phyloP scores from a whole-genome alignment of 1,140 invertebrate species.

The Papilio helenus region DNA sequence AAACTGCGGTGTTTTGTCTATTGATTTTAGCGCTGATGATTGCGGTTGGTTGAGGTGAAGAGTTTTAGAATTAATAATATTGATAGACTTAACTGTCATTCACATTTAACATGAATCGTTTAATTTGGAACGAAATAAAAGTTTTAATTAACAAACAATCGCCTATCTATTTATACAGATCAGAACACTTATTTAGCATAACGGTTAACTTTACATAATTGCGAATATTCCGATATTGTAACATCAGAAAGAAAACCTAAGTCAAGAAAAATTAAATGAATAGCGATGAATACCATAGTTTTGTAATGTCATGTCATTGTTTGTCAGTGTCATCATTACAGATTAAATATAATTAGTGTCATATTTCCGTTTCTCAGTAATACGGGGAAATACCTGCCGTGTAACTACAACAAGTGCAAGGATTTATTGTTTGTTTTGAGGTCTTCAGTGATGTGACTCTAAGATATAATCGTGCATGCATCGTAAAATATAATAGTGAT shows the following conservation, averaged over 20 bases:
- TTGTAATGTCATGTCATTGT: not conserved
- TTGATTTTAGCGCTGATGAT: too few relatives aligned
- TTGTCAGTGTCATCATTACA: not conserved
- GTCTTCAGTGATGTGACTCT: conserved; percentile 11
- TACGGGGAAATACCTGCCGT: conserved; percentile 13
- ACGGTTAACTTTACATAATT: too few relatives aligned
- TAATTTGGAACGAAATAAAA: too few relatives aligned
- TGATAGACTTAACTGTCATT: too few relatives aligned
- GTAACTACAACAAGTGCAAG: not conserved
- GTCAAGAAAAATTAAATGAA: not conserved
- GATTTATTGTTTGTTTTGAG: conserved; percentile 12
- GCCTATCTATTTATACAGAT: too few relatives aligned
- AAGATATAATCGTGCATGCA: not conserved
- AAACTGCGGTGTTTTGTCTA: too few relatives aligned
- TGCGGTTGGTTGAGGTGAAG: too few relatives aligned
- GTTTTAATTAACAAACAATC: too few relatives aligned
- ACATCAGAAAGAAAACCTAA: not conserved
- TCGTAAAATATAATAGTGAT: not conserved
- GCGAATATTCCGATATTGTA: too few relatives aligned
- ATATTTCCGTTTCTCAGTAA: conserved; percentile 27
- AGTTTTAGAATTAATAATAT: too few relatives aligned
- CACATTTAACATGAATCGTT: too few relatives aligned
- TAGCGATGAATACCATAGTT: not conserved
- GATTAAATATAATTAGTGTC: conserved; percentile 15
- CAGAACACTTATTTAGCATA: too few relatives aligned